Base-by-base conservation (phyloP, 2,888 invertebrate species). In the Cancer borealis region DNA sequence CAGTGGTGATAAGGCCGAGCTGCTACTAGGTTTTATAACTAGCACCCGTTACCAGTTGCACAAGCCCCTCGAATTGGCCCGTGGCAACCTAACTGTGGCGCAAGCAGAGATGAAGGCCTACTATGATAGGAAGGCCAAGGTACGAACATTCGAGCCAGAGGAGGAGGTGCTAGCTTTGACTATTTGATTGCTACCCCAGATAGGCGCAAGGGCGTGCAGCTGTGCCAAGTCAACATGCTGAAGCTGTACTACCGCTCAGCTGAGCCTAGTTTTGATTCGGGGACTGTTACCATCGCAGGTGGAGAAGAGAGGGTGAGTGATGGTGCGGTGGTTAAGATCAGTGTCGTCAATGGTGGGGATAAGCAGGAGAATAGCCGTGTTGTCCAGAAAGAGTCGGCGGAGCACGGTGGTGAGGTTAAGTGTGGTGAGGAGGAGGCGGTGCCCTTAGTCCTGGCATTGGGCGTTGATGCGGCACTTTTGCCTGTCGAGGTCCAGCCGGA, bases 191-290 rank as follows among this genome's bases (percentile, higher is more conserved):
- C 45, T 8, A 91, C 91, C n/a, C 91, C 91, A 12, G 91, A 73
- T 14, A 8, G n/a, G 26, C 3, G 66, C 10, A 91, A 91, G 45
- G 0, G 6, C 1, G 2, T 8, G 3, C 91, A 73, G 39, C 66
- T 91, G 4, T 30, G 30, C 26, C 66, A 91, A 6, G 14, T 66
- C 0, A 91, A 91, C 49, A 66, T 60, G 73, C 6, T 91, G 26
- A 91, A 91, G 66, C 30, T 30, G 3, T 91, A 91, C 60, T 91
- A 54, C n/a, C n/a, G n/a, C n/a, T n/a, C n/a, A n/a, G n/a, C n/a
- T n/a, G n/a, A n/a, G n/a, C n/a, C n/a, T n/a, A n/a, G n/a, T n/a
- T n/a, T n/a, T n/a, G n/a, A n/a, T n/a, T n/a, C n/a, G n/a, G n/a
- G n/a, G n/a, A n/a, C n/a, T n/a, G n/a, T n/a, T n/a, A n/a, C n/a